Evolutionary conservation across 2,113 vertebrate genomes (phyloP).

Genomic region (Tringa solitaria): DNA sequence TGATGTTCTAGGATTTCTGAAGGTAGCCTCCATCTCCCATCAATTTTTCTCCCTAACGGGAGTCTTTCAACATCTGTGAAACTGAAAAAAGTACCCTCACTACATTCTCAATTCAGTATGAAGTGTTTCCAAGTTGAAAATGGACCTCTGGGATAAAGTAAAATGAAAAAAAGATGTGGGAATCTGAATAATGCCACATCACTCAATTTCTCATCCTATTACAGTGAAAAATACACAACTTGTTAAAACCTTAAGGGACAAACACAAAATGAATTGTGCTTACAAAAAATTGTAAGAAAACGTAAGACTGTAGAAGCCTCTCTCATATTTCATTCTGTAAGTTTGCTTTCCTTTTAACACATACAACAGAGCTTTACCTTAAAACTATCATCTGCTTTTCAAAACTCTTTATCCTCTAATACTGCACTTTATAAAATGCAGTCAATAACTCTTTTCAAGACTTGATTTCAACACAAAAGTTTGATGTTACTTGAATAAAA

Average conservation of each 20-base stretch:
- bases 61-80: background rate
- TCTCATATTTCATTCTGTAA: background rate
- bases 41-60: background rate
- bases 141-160: background rate
- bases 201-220: background rate
- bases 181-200: background rate
- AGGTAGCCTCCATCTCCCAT: background rate
- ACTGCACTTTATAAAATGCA: background rate
- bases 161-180: slow-evolving; percentile 34
- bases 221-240: background rate
- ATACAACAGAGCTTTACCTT: background rate
- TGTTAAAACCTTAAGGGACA: background rate
- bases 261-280: background rate
- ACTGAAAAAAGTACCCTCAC: background rate
- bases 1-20: background rate
- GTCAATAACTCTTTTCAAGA: background rate
- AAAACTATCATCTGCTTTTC: background rate
- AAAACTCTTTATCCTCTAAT: background rate
- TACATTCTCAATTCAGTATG: background rate
- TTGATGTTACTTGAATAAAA: background rate
- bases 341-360: background rate
- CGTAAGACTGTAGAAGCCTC: background rate
- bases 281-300: background rate
- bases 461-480: background rate
- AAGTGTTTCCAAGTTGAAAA: slow-evolving; percentile 26